Conservation (phyloP, 2,888 invertebrate species). For the Pyrgus malvae region DNA sequence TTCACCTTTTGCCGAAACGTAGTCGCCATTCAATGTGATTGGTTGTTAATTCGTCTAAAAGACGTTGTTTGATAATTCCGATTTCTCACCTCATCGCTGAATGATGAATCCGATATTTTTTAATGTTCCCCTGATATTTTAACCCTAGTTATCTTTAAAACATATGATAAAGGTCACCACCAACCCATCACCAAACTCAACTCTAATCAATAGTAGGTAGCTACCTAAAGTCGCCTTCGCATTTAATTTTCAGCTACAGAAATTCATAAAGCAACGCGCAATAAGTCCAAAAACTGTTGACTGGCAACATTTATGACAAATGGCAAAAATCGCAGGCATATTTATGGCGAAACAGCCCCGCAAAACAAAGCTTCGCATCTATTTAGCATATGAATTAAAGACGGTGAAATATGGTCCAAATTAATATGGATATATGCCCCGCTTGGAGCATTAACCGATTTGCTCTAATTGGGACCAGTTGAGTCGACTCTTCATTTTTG, state of each 20-base stretch:
- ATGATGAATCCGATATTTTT: too few relatives aligned
- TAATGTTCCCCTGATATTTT: too few relatives aligned
- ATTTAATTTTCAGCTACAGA: background rate
- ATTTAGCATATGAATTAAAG: slow-evolving; percentile 93
- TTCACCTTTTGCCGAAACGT: too few relatives aligned
- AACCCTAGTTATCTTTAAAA: too few relatives aligned
- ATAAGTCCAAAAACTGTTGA: background rate
- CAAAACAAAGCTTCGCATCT: slow-evolving; percentile 80
- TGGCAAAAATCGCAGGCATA: slow-evolving; percentile 21
- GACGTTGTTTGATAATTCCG: too few relatives aligned
- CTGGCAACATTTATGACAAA: slow-evolving; percentile 19
- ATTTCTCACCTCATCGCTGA: too few relatives aligned
- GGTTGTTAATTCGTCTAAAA: too few relatives aligned
- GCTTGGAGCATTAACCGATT: slow-evolving; percentile 41
- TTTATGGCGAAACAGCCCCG: slow-evolving; percentile 21
- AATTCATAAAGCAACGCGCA: background rate
- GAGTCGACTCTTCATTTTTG: background rate
- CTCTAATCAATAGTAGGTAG: too few relatives aligned
- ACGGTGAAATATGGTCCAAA: slow-evolving; percentile 89
- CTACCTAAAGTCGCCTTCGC: background rate
- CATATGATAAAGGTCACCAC: too few relatives aligned
- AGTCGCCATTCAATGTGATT: too few relatives aligned
- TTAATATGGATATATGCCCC: slow-evolving; percentile 87
- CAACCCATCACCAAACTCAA: too few relatives aligned
- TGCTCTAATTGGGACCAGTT: slow-evolving; percentile 37